Base-by-base conservation (phyloP, 2,797 vertebrate genomes). In the Rousettus madagascariensis region DNA sequence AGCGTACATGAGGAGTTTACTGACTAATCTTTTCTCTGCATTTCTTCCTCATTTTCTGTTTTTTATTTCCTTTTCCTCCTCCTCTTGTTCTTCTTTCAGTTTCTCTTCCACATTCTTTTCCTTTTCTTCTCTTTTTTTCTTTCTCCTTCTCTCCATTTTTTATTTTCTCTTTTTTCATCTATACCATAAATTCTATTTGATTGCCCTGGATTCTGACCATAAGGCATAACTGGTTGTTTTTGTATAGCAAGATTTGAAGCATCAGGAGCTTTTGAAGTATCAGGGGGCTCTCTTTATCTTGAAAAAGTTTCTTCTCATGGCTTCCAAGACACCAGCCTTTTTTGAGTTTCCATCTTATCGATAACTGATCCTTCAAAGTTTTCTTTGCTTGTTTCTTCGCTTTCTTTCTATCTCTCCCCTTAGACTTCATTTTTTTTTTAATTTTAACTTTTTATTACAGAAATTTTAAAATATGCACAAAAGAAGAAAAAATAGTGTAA, bases 381-480 rank as follows among this genome's bases (percentile, higher is more conserved):
- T 72, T 57, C 46, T 80, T 57, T 49, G 28, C 41, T 74, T 61
- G 13, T n/a, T 80, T 33, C 36, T 91, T 33, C 57, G 12, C 82
- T 68, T 71, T 13, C 82, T 68, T 71, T 13, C 8, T 15, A 12
- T n/a, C 15, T 57, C 77, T 91, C 59, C 30, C 59, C 1, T 5
- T 59, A 26, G 57, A 59, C 57, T 59, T 59, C 26, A 1, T 80
- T 61, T 59, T 61, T n/a, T 77, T 61, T 22, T 61, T 77, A 90
- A 61, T 87, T 92, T 92, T 84, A 92, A 63, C 53, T 66, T 85
- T 89, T 84, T 28, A 71, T 68, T 84, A 30, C 43, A 41, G 59
- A 90, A 89, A 75, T 66, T 38, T 75, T 49, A 36, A 24, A 17
- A 66, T 46, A 36, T 30, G 15, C 15, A 26, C 55, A 41, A 59